Evolutionary conservation across 2,113 vertebrate species (phyloP), one percentile per base, ranked within the genome.

Genomic region (Microcebus lehilahytsara): DNA sequence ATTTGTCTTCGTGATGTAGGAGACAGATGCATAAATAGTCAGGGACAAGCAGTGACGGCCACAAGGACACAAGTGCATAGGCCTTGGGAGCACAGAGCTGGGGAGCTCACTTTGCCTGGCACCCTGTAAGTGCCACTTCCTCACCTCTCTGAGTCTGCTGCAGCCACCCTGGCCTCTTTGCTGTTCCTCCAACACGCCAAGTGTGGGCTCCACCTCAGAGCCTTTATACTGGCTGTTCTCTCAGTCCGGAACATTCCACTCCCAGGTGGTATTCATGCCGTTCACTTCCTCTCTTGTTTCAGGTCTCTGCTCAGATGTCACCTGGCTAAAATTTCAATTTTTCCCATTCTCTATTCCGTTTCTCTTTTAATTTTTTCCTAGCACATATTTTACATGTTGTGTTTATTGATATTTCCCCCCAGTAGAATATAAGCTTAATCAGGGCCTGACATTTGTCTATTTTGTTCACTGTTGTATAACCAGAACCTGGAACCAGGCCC

Each of bases 1-100:
- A 22, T 58, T 23, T 89, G 20, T 46, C 37, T 95, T 75, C 69
- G 49, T 67, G 58, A 95, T 11, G 5, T 13, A 93, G 74, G 64
- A 85, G 40, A 66, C 16, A 89, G 66, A 67, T 56, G 17, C 69
- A 19, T 51, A 69, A 75, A 62, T 17, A 85, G 9, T 53, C 46
- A 71, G 11, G 37, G 56, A 60, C 49, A 67, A n/a, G 49, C 11
- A 37, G 13, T 9, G 34, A 34, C 25, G 72, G 25, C 56, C 27
- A 23, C 20, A 25, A 66, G n/a, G 32, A n/a, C 14, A 72, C 27
- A 22, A 72, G 80, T 5, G 1, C 49, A 17, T 8, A 64, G 69
- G 25, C 19, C n/a, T 25, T 49, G 8, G 32, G 42, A 71, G 9
- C 5, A 14, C 0, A 12, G 37, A 40, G 9, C 7, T 1, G 9